phyloP scores from a whole-genome alignment of 2,113 vertebrate species.

The Lophura nycthemera region DNA sequence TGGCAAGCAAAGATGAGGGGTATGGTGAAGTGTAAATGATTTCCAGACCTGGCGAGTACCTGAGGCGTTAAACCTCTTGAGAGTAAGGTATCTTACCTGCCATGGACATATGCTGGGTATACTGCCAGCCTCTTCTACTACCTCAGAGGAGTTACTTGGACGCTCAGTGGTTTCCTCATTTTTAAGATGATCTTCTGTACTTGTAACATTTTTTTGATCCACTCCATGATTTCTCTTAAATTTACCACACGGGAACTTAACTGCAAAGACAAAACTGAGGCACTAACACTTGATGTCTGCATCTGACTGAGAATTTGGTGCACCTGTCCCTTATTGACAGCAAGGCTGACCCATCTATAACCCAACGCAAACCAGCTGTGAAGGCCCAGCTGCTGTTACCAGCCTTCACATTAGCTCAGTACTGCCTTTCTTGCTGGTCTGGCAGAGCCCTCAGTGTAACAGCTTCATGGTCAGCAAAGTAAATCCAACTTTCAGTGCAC shows the following conservation, averaged over 20 bases:
- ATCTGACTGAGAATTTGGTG: not conserved
- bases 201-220: not conserved
- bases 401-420: not conserved
- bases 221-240: not conserved
- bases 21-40: not conserved
- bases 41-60: not conserved
- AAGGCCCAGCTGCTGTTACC: not conserved
- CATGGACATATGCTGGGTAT: accelerated
- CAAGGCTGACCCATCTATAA: not conserved
- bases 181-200: not conserved
- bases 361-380: not conserved
- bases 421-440: not conserved
- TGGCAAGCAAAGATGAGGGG: not conserved
- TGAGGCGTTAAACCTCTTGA: not conserved
- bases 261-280: not conserved
- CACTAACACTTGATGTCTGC: not conserved
- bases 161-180: not conserved
- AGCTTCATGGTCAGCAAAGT: not conserved
- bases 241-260: not conserved
- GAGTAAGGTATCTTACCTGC: not conserved
- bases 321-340: not conserved
- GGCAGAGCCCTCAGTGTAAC: not conserved
- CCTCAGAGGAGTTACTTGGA: not conserved
- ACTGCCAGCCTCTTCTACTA: not conserved
- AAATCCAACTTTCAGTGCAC: not conserved